Conservation (phyloP, 2,113 vertebrate genomes). For the Mastomys coucha region DNA sequence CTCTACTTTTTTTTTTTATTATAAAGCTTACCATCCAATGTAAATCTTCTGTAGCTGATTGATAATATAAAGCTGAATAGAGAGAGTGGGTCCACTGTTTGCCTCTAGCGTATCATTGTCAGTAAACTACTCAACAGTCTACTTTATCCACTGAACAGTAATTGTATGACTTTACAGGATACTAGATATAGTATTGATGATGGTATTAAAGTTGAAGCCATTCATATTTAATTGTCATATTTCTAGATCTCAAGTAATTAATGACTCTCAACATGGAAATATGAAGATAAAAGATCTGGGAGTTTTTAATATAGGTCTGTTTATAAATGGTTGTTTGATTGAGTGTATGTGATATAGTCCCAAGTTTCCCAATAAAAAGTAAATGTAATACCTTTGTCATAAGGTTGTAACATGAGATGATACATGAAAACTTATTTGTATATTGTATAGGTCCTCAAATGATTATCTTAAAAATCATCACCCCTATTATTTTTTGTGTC, state of each 20-base stretch:
- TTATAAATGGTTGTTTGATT: neutral
- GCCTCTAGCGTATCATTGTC: neutral
- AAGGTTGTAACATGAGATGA: neutral
- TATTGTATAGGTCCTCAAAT: neutral
- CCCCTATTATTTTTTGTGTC: neutral
- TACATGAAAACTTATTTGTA: neutral
- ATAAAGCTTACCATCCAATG: neutral
- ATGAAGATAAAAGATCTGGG: neutral
- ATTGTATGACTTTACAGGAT: neutral
- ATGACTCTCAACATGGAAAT: slow-evolving; percentile 16
- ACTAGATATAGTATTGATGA: neutral
- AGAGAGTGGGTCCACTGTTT: neutral
- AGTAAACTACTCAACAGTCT: neutral
- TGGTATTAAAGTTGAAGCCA: neutral
- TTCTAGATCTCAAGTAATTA: slow-evolving; percentile 7
- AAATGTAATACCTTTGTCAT: neutral
- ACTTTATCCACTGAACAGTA: neutral
- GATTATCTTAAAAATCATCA: neutral
- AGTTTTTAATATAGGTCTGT: neutral
- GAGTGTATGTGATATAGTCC: neutral
- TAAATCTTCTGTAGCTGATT: slow-evolving; percentile 32
- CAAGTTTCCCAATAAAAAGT: neutral
- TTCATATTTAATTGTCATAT: neutral
- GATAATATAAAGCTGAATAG: neutral
- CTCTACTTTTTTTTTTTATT: neutral